Conservation (phyloP, 2,888 invertebrate species). For the Nephrotoma guestfalica region DNA sequence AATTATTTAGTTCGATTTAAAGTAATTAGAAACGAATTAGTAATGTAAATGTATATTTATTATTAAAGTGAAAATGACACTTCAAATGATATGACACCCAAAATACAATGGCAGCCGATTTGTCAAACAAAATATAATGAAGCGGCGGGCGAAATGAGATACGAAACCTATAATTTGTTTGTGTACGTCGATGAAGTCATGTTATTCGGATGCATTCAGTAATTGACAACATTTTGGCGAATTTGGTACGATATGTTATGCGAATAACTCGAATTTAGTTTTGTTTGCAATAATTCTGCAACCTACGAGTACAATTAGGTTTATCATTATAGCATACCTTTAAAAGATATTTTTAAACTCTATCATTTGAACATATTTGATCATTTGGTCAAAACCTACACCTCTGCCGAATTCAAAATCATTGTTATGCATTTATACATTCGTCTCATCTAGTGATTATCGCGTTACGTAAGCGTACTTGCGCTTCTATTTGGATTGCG, state of each 20-base stretch:
- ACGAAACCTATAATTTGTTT: not conserved
- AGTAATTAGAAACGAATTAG: not conserved
- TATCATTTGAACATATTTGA: too few species aligned
- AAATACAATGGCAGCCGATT: not conserved
- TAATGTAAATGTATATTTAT: not conserved
- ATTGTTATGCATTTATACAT: too few species aligned
- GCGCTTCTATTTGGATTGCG: too few species aligned
- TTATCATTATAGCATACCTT: too few species aligned
- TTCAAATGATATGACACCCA: not conserved
- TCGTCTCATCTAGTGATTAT: too few species aligned
- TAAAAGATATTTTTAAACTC: too few species aligned
- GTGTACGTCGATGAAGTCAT: not conserved
- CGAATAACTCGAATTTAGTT: too few species aligned
- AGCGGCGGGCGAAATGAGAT: not conserved
- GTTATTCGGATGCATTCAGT: not conserved
- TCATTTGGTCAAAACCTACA: too few species aligned
- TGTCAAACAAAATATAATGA: not conserved
- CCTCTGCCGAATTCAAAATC: too few species aligned
- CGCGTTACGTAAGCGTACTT: too few species aligned
- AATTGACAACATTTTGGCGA: not conserved
- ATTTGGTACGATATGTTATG: not conserved
- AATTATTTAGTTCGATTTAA: not conserved
- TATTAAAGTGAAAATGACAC: not conserved
- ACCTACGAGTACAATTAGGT: too few species aligned
- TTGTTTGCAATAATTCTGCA: too few species aligned